Percentiles rank a stretch among this genome's conserved stretches.
phyloP scores from a whole-genome alignment of 2,113 vertebrate species.

The Indicator maculatus region DNA sequence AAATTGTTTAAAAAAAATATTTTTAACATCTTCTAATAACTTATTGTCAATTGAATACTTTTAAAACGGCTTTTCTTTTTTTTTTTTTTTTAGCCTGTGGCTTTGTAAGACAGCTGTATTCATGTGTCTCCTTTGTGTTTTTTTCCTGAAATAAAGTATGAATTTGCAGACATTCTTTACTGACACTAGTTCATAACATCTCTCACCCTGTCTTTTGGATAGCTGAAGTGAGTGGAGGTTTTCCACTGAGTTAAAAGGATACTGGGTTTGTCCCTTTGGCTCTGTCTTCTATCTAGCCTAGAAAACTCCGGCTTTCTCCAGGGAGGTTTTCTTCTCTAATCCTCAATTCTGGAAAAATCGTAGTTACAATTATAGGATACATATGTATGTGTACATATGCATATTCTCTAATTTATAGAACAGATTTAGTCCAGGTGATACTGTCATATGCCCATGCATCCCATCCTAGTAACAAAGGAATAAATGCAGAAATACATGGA shows the following conservation, averaged over 20 bases:
- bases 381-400: background rate
- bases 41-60: background rate
- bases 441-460: rapidly evolving
- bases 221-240: background rate
- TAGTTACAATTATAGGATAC: background rate
- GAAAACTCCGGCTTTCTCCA: background rate
- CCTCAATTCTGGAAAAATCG: background rate
- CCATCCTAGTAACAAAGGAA: background rate
- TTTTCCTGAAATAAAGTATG: background rate
- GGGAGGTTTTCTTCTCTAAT: background rate
- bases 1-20: background rate
- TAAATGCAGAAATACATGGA: background rate
- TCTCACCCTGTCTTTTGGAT: background rate
- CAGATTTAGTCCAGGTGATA: background rate
- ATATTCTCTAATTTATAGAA: background rate
- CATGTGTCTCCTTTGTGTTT: background rate
- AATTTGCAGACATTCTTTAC: background rate
- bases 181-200: background rate
- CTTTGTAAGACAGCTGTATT: background rate
- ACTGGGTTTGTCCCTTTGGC: background rate
- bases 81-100: background rate
- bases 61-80: background rate
- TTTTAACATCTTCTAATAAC: background rate
- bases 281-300: background rate
- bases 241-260: background rate